These are phyloP conservation scores for Onychorhynchus coronatus DNA, from an alignment of 2,113 vertebrate species.

Conservation along the genomic window DNA sequence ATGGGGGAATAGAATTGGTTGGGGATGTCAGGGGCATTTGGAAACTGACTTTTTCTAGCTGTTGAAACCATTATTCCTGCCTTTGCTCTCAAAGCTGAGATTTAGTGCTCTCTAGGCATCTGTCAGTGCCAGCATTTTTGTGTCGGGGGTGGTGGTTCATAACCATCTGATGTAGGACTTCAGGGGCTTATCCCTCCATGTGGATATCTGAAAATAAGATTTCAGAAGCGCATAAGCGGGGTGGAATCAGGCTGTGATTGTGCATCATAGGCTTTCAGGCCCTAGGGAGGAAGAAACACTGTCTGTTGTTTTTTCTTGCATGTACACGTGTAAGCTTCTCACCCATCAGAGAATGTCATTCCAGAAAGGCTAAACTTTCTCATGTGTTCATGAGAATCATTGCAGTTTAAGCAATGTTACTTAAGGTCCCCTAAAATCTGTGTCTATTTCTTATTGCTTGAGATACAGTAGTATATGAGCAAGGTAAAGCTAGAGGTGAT, in stretches of 20 bases:
- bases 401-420: not conserved
- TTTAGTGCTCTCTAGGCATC: not conserved
- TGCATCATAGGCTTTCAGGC: not conserved
- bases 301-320: not conserved
- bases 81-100: not conserved
- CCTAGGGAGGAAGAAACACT: not conserved
- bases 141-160: fast-evolving
- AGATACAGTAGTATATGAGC: not conserved
- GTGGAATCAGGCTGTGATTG: not conserved
- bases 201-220: not conserved
- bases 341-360: not conserved
- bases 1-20: fast-evolving
- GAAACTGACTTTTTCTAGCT: not conserved
- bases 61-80: not conserved
- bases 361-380: not conserved
- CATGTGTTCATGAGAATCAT: not conserved
- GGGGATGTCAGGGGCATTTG: not conserved
- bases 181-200: not conserved
- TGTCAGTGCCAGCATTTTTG: not conserved
- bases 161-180: not conserved
- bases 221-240: not conserved
- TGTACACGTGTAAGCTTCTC: fast-evolving
- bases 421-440: not conserved
- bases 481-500: not conserved
- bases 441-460: not conserved